phyloP scores from a whole-genome alignment of 2,113 vertebrate genomes.

The Caretta caretta region DNA sequence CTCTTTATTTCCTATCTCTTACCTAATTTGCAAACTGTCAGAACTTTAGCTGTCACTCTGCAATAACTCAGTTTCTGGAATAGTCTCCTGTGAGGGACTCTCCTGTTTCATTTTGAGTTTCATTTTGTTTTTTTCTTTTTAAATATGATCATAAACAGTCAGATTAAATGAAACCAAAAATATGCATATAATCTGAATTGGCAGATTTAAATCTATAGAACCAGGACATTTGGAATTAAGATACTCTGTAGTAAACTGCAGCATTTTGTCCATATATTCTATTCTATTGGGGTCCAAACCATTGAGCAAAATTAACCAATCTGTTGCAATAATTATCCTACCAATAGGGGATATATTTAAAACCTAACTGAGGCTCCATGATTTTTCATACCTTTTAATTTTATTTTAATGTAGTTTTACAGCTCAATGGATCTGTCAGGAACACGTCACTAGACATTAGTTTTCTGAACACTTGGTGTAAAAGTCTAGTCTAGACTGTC shows the following conservation, averaged over 20 bases:
- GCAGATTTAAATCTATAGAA: not conserved
- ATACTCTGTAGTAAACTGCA: not conserved
- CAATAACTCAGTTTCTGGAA: constrained; percentile 8
- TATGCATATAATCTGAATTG: not conserved
- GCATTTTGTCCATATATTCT: not conserved
- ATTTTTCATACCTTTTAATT: not conserved
- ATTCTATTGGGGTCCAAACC: not conserved
- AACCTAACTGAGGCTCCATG: not conserved
- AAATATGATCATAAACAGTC: not conserved
- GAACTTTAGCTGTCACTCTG: not conserved
- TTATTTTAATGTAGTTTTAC: not conserved
- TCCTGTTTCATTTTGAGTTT: not conserved
- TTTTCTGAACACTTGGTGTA: not conserved
- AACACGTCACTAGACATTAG: not conserved
- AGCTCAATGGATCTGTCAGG: not conserved
- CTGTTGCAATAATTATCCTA: not conserved
- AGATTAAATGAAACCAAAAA: not conserved
- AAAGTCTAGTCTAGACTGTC: not conserved
- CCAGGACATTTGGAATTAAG: not conserved
- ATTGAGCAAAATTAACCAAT: not conserved
- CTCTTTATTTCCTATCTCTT: not conserved
- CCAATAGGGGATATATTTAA: not conserved
- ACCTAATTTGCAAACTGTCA: not conserved
- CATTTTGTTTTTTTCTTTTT: not conserved
- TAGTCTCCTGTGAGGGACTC: not conserved